phyloP scores from a whole-genome alignment of 2,888 invertebrate genomes.

The Polylopha cassiicola region DNA sequence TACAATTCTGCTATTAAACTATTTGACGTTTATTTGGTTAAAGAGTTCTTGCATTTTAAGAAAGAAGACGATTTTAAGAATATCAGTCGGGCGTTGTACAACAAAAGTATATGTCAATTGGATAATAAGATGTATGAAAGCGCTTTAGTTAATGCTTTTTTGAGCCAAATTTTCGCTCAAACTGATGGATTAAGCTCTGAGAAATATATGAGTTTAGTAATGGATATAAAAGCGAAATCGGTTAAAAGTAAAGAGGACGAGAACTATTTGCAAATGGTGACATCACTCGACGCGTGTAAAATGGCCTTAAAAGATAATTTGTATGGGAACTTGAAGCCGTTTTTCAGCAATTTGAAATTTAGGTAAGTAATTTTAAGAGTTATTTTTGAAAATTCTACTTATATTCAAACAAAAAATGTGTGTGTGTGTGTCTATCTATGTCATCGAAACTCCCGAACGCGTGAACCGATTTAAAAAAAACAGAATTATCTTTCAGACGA shows the following conservation, averaged over 20 bases:
- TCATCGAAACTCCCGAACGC: no score
- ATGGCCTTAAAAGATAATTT: slow-evolving; percentile 29
- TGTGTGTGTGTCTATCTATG: no score
- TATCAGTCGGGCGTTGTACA: slow-evolving; percentile 55
- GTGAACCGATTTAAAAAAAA: no score
- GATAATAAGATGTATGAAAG: slow-evolving; percentile 45
- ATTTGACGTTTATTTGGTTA: slow-evolving; percentile 51
- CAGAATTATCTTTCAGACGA: no score
- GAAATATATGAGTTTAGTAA: slow-evolving; percentile 59
- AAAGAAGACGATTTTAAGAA: slow-evolving; percentile 43
- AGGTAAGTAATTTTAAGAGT: slow-evolving; percentile 41
- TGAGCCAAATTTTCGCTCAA: slow-evolving; percentile 49
- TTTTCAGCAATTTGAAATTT: slow-evolving; percentile 44
- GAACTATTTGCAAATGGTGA: slow-evolving; percentile 38
- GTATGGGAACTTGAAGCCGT: slow-evolving; percentile 46
- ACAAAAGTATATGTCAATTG: slow-evolving; percentile 62
- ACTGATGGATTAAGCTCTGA: slow-evolving; percentile 41
- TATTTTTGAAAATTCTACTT: background rate
- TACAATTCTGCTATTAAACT: slow-evolving; percentile 52
- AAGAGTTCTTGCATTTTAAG: slow-evolving; percentile 40
- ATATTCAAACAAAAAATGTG: slow-evolving; percentile 1
- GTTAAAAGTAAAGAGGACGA: slow-evolving; percentile 36
- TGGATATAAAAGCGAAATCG: slow-evolving; percentile 60
- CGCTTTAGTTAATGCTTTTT: slow-evolving; percentile 50
- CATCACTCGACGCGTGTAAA: slow-evolving; percentile 43